phyloP scores from a whole-genome alignment of 2,888 invertebrate species.

The Napeogenes inachia region DNA sequence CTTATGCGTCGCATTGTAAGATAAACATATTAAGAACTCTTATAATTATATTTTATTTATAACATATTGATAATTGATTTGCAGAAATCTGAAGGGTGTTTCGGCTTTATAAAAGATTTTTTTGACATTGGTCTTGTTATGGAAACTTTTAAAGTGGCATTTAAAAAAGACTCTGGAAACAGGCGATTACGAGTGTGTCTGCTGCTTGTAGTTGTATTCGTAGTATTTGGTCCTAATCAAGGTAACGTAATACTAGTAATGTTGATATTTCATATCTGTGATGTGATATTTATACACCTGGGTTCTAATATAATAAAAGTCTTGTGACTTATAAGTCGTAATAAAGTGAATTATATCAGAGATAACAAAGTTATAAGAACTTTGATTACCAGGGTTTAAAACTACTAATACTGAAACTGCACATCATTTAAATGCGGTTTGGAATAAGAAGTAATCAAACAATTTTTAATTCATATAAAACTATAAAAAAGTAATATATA shows the following conservation, averaged over 20 bases:
- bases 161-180: conserved; percentile 84
- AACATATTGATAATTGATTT: conserved; percentile 23
- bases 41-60: too few species aligned
- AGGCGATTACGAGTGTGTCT: conserved; percentile 83
- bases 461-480: too few species aligned
- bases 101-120: conserved; percentile 79
- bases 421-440: too few species aligned
- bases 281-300: background rate
- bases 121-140: conserved; percentile 84
- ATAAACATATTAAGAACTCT: too few species aligned
- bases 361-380: too few species aligned
- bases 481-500: background rate
- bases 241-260: conserved; percentile 71
- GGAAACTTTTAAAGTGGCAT: conserved; percentile 87
- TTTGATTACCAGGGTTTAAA: too few species aligned
- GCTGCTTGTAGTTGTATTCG: conserved; percentile 87
- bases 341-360: too few species aligned
- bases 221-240: conserved; percentile 89
- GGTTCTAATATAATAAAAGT: too few species aligned
- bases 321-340: too few species aligned
- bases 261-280: background rate
- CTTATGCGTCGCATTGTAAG: too few species aligned
- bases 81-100: conserved; percentile 39
- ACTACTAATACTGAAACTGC: too few species aligned
- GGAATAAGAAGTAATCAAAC: too few species aligned